Evolutionary conservation across 2,797 vertebrate genomes (phyloP).

Genomic region (Myotis daubentonii): DNA sequence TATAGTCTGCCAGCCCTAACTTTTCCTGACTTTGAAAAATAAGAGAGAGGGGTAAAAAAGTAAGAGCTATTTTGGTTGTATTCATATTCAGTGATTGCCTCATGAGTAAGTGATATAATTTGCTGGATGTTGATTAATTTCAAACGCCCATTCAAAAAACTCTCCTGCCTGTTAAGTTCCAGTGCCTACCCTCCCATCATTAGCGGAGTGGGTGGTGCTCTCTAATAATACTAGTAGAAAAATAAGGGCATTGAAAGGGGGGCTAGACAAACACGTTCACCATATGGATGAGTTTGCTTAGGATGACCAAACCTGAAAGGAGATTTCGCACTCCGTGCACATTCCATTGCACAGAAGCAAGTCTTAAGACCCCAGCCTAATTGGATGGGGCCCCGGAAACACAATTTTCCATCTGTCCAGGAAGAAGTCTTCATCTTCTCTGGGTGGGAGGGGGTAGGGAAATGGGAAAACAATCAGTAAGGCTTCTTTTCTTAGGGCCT

Average conservation of each 20-base stretch:
- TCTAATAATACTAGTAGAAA: not conserved
- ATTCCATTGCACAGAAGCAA: not conserved
- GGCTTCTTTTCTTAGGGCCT: not conserved
- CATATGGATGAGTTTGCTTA: not conserved
- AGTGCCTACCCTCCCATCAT: not conserved
- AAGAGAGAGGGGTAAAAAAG: not conserved
- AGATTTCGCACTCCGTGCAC: not conserved
- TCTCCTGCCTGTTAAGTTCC: not conserved
- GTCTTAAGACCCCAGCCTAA: not conserved
- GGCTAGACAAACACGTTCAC: not conserved
- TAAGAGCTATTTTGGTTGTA: not conserved
- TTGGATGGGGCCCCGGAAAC: not conserved
- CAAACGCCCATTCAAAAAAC: not conserved
- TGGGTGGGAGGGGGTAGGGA: not conserved
- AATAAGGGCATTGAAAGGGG: not conserved
- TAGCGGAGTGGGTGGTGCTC: not conserved
- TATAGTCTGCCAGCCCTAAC: not conserved
- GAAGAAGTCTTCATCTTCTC: not conserved
- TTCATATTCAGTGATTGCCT: not conserved
- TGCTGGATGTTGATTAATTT: conserved; percentile 15
- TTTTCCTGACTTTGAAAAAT: not conserved
- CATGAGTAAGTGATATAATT: not conserved
- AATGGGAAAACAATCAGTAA: not conserved
- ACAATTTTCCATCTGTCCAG: not conserved
- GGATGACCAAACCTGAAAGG: not conserved